A percentile compares a stretch with the other conserved stretches of the same genome.
phyloP scores from a whole-genome alignment of 2,113 vertebrate genomes.

The Dromaius novaehollandiae region DNA sequence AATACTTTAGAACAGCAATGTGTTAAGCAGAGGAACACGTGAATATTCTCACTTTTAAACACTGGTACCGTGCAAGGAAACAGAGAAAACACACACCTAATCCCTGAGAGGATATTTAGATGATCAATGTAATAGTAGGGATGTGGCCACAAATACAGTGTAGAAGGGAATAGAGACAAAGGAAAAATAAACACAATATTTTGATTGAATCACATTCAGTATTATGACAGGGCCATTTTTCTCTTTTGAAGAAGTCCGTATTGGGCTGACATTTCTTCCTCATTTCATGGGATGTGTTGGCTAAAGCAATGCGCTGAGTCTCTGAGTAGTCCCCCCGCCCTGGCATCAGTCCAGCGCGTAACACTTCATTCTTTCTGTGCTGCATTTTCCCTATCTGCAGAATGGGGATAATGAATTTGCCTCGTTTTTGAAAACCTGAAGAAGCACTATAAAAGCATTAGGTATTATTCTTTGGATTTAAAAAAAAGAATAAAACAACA shows the following conservation, averaged over 20 bases:
- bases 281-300: background rate
- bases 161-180: background rate
- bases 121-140: rapidly evolving
- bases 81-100: background rate
- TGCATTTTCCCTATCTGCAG: background rate
- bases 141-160: background rate
- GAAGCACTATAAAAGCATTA: background rate
- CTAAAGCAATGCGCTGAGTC: background rate
- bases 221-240: background rate
- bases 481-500: background rate
- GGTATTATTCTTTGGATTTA: background rate
- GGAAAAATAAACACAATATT: rapidly evolving
- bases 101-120: background rate
- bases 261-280: background rate
- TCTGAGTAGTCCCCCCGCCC: background rate
- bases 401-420: background rate
- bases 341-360: rapidly evolving
- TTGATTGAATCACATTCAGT: rapidly evolving
- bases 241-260: background rate
- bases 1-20: background rate
- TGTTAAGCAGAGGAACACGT: background rate
- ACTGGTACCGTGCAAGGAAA: background rate
- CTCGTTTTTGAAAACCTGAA: background rate
- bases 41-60: background rate
- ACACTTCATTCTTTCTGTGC: background rate